Conservation (phyloP, 2,888 invertebrate species). For the Drosophila aldrichi region DNA sequence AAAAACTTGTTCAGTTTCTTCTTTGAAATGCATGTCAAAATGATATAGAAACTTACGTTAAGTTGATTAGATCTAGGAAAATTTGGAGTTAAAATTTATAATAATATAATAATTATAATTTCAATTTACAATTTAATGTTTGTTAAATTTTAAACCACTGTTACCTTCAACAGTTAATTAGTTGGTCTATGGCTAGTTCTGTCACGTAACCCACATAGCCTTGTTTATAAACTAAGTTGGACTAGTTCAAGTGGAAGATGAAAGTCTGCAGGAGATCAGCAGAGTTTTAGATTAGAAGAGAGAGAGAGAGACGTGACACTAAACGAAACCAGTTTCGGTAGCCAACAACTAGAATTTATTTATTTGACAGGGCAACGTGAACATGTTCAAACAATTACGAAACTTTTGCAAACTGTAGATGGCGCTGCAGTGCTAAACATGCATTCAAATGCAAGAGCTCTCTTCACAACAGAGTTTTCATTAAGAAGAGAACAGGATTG, state of each 20-base stretch:
- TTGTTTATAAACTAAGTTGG: neutral
- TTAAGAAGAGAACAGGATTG: neutral
- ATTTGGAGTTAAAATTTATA: too few relatives aligned
- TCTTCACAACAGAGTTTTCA: neutral
- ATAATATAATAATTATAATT: too few relatives aligned
- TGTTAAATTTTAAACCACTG: neutral
- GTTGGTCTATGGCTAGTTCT: neutral
- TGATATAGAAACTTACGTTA: neutral
- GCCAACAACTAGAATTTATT: slow-evolving; percentile 7
- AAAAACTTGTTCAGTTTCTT: neutral
- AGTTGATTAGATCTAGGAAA: neutral
- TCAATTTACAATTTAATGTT: neutral
- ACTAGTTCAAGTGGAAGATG: neutral
- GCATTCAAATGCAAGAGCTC: neutral
- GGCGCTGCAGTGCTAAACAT: slow-evolving; percentile 4
- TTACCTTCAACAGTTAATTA: neutral
- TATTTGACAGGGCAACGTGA: slow-evolving; percentile 1
- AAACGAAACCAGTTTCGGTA: slow-evolving; percentile 26
- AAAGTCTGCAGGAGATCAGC: slow-evolving; percentile 24
- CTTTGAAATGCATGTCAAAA: neutral
- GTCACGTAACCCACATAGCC: neutral
- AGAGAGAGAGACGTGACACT: slow-evolving; percentile 4
- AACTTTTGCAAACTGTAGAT: slow-evolving; percentile 5
- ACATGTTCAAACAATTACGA: neutral
- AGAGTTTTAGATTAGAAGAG: slow-evolving; percentile 2